Base-by-base conservation (phyloP, 2,888 invertebrate species). In the Unio delphinus region DNA sequence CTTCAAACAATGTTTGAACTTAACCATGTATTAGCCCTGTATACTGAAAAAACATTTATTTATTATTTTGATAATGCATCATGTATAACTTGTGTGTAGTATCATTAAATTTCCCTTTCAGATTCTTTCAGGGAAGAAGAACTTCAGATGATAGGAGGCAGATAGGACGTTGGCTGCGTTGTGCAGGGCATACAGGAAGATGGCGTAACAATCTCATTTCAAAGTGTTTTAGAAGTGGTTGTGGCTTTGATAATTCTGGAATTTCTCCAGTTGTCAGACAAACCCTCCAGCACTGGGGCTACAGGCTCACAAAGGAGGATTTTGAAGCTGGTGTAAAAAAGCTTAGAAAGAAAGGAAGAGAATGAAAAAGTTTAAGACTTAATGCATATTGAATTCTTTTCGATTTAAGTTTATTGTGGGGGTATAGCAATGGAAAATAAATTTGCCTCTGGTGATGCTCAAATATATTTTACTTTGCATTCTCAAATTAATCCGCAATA, bases 231-330 rank as follows among this genome's bases (percentile, higher is more conserved):
- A 73, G 66, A n/a, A 80, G 79, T 68, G 80, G 80, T 1, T 79
- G 81, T 72, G 77, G 70, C 8, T 85, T 66, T 69, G 81, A 84
- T 69, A 82, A 84, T 69, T 45, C 55, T 20, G 75, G 68, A 1
- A 71, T 86, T n/a, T 84, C 84, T 1, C 86, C 86, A 2, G 86
- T 86, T 11, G 84, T 86, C 3, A 61, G 84, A 67, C 86, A 86
- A 72, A 84, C 84, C n/a, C 68, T 86, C 45, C 84, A 84, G 70
- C 86, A 86, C 77, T 86, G 86, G 84, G 86, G 73, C 3, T 86
- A 86, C 70, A 76, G 55, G 60, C 75, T 86, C 1, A 84, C 73
- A 0, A 74, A 82, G 67, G 82, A 82, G n/a, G 82, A 86, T 72
- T 83, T 77, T 70, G 80, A 83, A 30, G 79, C 70, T 6, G 74